Conservation (phyloP, 2,888 invertebrate genomes). For the Epinotia brunnichana region DNA sequence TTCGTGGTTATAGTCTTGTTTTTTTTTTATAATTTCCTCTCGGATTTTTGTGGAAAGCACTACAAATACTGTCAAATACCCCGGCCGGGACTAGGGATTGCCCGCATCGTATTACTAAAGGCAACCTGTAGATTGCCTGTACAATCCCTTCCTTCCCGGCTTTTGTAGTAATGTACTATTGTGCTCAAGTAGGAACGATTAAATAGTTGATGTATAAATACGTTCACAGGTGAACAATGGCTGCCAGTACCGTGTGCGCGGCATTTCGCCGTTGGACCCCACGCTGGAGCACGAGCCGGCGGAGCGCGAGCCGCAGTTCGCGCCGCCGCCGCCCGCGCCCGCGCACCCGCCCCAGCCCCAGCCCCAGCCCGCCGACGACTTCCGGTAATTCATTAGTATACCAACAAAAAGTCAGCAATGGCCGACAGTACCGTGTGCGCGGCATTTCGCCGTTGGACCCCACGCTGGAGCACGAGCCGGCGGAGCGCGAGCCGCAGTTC, state of each 20-base stretch:
- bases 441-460: slow-evolving; percentile 60
- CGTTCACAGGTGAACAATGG: slow-evolving; percentile 53
- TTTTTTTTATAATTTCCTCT: too few species aligned
- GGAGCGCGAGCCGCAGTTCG: slow-evolving; percentile 48
- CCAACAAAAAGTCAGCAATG: slow-evolving; percentile 43
- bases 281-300: slow-evolving; percentile 51
- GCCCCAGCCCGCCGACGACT: slow-evolving; percentile 60
- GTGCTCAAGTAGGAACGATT: too few species aligned
- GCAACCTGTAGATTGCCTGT: too few species aligned
- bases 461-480: slow-evolving; percentile 51
- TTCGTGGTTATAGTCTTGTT: too few species aligned
- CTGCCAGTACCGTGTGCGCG: slow-evolving; percentile 68
- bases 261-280: slow-evolving; percentile 59
- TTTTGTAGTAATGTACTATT: too few species aligned
- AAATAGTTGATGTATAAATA: background rate
- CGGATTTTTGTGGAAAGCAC: too few species aligned
- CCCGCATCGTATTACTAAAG: too few species aligned
- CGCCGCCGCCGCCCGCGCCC: slow-evolving; percentile 51
- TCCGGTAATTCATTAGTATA: slow-evolving; percentile 57
- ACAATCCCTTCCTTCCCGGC: too few species aligned
- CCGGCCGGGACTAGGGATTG: too few species aligned
- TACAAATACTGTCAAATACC: too few species aligned
- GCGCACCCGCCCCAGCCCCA: slow-evolving; percentile 61
- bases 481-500: slow-evolving; percentile 48
- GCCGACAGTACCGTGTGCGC: slow-evolving; percentile 68